Conservation (phyloP, 2,113 vertebrate species). For the Marmota flaviventris region DNA sequence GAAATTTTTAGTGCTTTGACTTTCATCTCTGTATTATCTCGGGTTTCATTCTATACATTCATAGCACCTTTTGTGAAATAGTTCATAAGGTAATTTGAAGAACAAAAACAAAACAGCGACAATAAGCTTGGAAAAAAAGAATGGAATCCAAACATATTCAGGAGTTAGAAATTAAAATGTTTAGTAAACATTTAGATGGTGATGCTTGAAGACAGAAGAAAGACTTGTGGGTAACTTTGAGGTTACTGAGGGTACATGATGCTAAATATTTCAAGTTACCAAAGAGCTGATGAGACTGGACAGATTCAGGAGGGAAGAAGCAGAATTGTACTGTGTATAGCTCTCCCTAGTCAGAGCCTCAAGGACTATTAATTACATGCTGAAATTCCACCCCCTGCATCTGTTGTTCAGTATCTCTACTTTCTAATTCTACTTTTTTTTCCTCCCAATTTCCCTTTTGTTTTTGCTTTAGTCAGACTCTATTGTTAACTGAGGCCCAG, state of each 20-base stretch:
- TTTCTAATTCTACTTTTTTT: fast-evolving
- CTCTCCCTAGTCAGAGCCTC: background rate
- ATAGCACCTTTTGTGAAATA: background rate
- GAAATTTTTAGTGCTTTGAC: background rate
- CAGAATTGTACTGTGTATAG: background rate
- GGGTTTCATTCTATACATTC: background rate
- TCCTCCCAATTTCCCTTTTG: background rate
- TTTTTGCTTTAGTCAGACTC: background rate
- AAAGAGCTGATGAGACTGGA: background rate
- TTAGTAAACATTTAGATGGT: background rate
- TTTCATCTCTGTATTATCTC: background rate
- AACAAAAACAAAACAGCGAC: background rate
- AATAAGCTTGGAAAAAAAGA: background rate
- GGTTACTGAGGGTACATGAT: background rate
- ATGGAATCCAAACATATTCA: background rate
- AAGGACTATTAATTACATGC: background rate
- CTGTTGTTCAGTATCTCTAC: background rate
- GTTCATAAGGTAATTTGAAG: background rate
- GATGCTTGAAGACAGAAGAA: background rate
- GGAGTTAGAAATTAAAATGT: background rate
- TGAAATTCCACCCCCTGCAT: background rate
- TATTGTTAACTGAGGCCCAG: background rate
- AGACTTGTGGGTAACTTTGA: background rate
- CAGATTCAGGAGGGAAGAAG: background rate
- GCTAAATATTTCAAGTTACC: too few relatives aligned